Evolutionary conservation across 2,113 vertebrate genomes (phyloP).

Genomic region (Tangachromis dhanisi): DNA sequence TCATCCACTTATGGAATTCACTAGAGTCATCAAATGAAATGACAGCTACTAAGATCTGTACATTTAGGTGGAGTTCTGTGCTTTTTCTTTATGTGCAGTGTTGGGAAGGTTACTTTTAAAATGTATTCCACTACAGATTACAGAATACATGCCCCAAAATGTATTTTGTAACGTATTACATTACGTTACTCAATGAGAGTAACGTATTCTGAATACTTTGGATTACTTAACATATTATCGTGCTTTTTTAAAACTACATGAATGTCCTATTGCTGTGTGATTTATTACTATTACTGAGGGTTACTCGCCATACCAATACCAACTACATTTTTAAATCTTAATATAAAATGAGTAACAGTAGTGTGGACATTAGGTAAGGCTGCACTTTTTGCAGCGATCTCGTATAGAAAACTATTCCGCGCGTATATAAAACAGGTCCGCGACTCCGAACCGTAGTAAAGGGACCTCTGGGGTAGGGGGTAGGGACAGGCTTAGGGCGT

Average conservation of each 20-base stretch:
- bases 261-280: fast-evolving
- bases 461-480: too few relatives aligned
- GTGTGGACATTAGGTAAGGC: neutral
- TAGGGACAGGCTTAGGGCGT: too few relatives aligned
- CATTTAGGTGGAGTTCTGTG: neutral
- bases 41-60: neutral
- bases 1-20: neutral
- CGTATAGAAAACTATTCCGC: neutral
- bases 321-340: neutral
- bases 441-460: neutral
- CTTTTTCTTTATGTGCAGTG: neutral
- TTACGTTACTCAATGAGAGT: neutral
- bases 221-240: neutral
- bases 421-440: neutral
- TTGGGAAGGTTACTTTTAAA: neutral
- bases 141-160: neutral
- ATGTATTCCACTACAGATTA: neutral
- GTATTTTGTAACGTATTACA: neutral
- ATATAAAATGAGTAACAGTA: neutral
- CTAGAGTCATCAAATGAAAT: neutral
- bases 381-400: neutral
- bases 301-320: neutral
- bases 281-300: neutral
- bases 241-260: neutral
- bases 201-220: neutral